Conservation (phyloP, 2,888 invertebrate species). For the Sepiola atlantica region DNA sequence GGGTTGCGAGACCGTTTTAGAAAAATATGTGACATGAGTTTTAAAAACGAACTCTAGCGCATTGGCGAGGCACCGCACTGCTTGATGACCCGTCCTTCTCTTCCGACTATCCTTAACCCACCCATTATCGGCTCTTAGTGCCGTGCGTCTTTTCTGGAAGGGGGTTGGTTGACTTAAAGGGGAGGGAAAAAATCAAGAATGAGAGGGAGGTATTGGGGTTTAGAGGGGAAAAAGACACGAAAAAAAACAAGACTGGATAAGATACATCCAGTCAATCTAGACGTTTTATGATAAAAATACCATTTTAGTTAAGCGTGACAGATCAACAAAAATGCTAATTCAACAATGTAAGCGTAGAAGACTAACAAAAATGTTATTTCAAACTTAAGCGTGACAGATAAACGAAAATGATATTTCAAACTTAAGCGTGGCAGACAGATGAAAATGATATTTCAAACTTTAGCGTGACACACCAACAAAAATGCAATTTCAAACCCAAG, state of each 20-base stretch:
- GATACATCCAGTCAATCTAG: too few species aligned
- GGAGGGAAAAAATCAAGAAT: background rate
- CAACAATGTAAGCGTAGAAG: too few species aligned
- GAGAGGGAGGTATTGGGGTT: background rate
- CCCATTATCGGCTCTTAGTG: background rate
- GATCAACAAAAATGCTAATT: too few species aligned
- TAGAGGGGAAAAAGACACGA: background rate
- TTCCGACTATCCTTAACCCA: background rate
- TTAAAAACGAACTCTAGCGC: background rate
- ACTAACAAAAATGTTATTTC: too few species aligned
- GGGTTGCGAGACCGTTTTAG: background rate
- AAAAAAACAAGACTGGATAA: background rate
- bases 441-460: too few species aligned
- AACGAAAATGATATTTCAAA: too few species aligned
- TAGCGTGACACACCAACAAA: too few species aligned
- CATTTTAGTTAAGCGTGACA: too few species aligned
- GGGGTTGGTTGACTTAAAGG: background rate
- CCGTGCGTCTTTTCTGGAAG: background rate
- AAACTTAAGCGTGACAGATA: too few species aligned
- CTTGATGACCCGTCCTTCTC: background rate
- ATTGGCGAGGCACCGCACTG: background rate
- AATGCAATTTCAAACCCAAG: too few species aligned
- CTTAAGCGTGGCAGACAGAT: too few species aligned
- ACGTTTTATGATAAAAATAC: too few species aligned
- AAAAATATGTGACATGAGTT: slow-evolving; percentile 19